Evolutionary conservation across 1,140 invertebrate species (phyloP).

Genomic region (Eriosoma lanigerum): DNA sequence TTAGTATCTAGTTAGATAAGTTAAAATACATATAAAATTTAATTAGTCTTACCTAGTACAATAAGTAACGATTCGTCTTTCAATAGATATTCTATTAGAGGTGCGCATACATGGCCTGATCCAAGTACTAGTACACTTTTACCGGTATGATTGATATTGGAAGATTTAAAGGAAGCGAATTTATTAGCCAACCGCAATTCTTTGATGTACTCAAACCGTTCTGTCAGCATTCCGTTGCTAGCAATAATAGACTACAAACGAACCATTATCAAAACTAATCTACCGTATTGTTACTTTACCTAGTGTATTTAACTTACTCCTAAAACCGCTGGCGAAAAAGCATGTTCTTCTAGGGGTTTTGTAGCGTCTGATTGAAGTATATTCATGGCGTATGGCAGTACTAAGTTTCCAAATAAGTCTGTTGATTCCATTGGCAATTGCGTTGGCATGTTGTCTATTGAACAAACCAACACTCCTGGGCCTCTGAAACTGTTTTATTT

Average conservation of each 20-base stretch:
- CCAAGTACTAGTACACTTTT: constrained; percentile 75
- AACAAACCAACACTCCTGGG: constrained; percentile 95
- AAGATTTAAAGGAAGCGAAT: constrained; percentile 58
- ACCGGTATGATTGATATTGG: not conserved
- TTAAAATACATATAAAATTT: too few relatives aligned
- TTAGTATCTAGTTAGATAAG: too few relatives aligned
- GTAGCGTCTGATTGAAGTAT: constrained; percentile 89
- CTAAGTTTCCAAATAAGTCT: constrained; percentile 93
- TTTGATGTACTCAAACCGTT: constrained; percentile 92
- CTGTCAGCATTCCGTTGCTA: constrained; percentile 89
- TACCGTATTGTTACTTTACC: too few relatives aligned
- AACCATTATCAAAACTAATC: not conserved
- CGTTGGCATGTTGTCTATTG: constrained; percentile 99
- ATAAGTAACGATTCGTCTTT: constrained; percentile 78
- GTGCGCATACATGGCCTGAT: constrained; percentile 90
- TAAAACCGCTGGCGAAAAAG: constrained; percentile 75
- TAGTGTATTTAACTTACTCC: constrained; percentile 66
- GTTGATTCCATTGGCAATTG: constrained; percentile 96
- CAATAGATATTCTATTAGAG: constrained; percentile 90
- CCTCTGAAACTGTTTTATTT: constrained; percentile 72
- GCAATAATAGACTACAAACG: constrained; percentile 86
- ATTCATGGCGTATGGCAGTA: constrained; percentile 85
- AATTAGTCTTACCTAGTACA: constrained; percentile 68
- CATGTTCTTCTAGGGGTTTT: constrained; percentile 77
- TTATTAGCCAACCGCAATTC: constrained; percentile 72